Percentiles rank a stretch among this genome's conserved stretches.
Evolutionary conservation across 2,888 invertebrate species (phyloP).

Genomic region (Drosophila borealis): DNA sequence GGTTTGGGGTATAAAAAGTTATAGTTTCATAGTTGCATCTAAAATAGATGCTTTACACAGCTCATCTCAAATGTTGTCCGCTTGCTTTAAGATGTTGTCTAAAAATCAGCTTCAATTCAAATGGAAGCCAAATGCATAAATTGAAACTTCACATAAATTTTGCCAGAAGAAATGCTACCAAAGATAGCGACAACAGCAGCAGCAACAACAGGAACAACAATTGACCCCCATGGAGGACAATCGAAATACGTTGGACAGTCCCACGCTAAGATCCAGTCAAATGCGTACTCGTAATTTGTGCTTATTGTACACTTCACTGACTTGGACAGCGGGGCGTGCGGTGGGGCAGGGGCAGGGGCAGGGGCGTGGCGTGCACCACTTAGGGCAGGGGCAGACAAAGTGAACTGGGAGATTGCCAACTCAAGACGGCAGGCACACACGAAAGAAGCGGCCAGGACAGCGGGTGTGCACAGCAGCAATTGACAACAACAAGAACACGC

Average conservation of each 20-base stretch:
- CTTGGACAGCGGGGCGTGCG: slow-evolving; percentile 14
- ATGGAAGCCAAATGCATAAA: slow-evolving; percentile 62
- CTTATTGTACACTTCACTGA: slow-evolving; percentile 66
- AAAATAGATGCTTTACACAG: not conserved
- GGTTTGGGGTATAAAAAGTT: no score
- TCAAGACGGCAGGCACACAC: slow-evolving; percentile 50
- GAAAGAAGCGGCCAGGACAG: slow-evolving; percentile 67
- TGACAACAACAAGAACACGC: slow-evolving; percentile 32
- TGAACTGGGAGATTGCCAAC: slow-evolving; percentile 6
- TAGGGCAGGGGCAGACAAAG: not conserved
- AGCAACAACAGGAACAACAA: slow-evolving; percentile 15
- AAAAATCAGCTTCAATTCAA: slow-evolving; percentile 7
- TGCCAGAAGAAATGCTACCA: slow-evolving; percentile 60
- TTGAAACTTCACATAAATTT: slow-evolving; percentile 68
- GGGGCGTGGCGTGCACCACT: not conserved
- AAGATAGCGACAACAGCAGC: slow-evolving; percentile 23
- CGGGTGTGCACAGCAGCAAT: slow-evolving; percentile 45
- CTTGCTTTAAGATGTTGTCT: not conserved
- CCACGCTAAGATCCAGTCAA: slow-evolving; percentile 30
- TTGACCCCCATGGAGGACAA: slow-evolving; percentile 63
- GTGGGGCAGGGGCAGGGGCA: not conserved
- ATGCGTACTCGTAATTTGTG: slow-evolving; percentile 73
- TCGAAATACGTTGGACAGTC: slow-evolving; percentile 10
- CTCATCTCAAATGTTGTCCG: not conserved
- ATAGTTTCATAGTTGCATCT: no score